Evolutionary conservation across 2,797 vertebrate genomes (phyloP).

Genomic region (Sebastes diaconus): DNA sequence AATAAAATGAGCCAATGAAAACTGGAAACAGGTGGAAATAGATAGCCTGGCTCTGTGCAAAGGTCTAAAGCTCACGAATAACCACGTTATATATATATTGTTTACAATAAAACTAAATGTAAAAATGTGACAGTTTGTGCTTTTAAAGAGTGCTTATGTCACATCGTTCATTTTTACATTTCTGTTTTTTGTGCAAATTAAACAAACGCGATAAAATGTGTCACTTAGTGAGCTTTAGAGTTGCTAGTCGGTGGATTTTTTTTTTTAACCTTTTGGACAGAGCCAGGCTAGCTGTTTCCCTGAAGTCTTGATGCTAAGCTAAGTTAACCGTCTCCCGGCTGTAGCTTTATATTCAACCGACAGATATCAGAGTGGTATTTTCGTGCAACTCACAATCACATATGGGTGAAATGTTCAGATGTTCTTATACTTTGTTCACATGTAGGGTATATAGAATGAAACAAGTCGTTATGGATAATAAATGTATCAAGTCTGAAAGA

Average conservation of each 20-base stretch:
- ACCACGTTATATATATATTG: too few species aligned
- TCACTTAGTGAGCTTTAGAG: neutral
- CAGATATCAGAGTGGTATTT: neutral
- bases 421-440: neutral
- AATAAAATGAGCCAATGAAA: neutral
- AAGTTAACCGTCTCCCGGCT: neutral
- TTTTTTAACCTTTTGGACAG: neutral
- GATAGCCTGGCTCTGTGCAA: neutral
- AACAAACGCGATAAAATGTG: neutral
- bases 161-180: neutral
- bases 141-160: neutral
- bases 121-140: neutral
- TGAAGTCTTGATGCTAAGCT: neutral
- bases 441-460: neutral
- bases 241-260: too few species aligned
- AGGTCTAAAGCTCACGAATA: neutral
- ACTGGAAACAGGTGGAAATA: neutral
- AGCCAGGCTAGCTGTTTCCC: neutral
- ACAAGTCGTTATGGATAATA: neutral
- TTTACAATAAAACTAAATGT: neutral
- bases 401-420: neutral
- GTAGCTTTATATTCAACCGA: neutral
- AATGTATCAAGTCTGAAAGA: conserved; percentile 14
- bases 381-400: neutral
- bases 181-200: neutral